Evolutionary conservation across 2,888 invertebrate species (phyloP).

Genomic region (Apodemia mormo): DNA sequence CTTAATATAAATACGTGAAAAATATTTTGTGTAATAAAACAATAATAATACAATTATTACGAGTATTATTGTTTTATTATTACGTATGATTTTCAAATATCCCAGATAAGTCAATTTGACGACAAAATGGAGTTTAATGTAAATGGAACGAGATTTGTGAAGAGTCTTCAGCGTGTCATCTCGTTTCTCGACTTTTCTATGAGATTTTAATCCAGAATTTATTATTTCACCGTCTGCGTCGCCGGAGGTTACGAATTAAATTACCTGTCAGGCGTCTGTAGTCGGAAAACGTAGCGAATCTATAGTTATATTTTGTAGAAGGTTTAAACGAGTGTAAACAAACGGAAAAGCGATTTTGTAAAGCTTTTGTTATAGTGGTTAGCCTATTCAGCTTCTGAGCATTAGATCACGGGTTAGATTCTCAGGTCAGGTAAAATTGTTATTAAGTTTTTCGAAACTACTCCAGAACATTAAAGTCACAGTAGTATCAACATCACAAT

Average conservation of each 20-base stretch:
- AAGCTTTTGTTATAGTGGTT: no score
- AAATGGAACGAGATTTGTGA: neutral
- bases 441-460: no score
- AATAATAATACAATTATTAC: no score
- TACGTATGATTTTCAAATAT: neutral
- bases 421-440: no score
- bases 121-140: neutral
- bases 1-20: no score
- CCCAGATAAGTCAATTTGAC: neutral
- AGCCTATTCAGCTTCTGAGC: no score
- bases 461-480: no score
- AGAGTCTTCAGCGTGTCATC: neutral
- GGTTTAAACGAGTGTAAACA: neutral
- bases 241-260: constrained; percentile 12
- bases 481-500: no score
- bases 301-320: neutral
- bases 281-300: neutral
- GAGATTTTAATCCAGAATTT: constrained; percentile 14
- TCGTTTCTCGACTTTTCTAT: constrained; percentile 6
- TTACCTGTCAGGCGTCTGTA: constrained; percentile 2
- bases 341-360: neutral
- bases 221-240: constrained; percentile 2
- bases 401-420: no score
- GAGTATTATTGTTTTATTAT: no score
- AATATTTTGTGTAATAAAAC: no score